Percentiles rank a stretch among this genome's conserved stretches.
Evolutionary conservation across 2,888 invertebrate species (phyloP).

Genomic region (Mystacides longicornis): DNA sequence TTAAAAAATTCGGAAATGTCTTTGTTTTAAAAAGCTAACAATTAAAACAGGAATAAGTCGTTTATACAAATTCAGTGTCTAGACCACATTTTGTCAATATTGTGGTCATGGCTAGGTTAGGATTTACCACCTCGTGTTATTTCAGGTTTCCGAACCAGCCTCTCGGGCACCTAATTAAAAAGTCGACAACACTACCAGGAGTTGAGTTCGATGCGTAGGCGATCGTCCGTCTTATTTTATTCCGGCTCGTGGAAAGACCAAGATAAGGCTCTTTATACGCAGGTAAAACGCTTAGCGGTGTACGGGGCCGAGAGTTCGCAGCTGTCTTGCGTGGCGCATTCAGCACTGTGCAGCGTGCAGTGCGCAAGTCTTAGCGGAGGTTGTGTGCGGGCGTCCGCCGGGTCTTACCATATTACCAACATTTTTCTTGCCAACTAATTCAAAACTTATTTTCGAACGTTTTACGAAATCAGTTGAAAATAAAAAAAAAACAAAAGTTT

Average conservation of each 20-base stretch:
- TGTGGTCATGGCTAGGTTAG: constrained; percentile 5
- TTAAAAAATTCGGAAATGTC: too few species aligned
- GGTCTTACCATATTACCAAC: not conserved
- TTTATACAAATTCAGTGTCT: constrained; percentile 4
- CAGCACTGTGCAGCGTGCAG: not conserved
- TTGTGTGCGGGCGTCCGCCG: constrained; percentile 1
- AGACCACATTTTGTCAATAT: constrained; percentile 8
- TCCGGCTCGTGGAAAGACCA: not conserved
- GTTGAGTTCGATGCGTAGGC: not conserved
- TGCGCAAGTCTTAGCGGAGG: constrained; percentile 3
- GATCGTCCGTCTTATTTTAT: too few species aligned
- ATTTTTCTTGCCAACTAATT: not conserved
- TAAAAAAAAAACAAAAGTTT: too few species aligned
- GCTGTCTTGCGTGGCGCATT: constrained; percentile 3
- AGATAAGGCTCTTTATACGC: constrained; percentile 4
- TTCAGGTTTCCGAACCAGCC: not conserved
- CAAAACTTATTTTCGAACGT: too few species aligned
- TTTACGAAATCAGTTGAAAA: too few species aligned
- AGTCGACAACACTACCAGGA: not conserved
- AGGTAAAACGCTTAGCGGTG: not conserved
- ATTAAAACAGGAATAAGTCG: not conserved
- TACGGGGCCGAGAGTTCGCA: not conserved
- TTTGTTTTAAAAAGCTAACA: not conserved
- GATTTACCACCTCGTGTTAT: constrained; percentile 2
- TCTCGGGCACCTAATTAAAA: constrained; percentile 1